A percentile compares a stretch with the other conserved stretches of the same genome.
Evolutionary conservation across 1,140 invertebrate species (phyloP).

Genomic region (Patella vulgata): DNA sequence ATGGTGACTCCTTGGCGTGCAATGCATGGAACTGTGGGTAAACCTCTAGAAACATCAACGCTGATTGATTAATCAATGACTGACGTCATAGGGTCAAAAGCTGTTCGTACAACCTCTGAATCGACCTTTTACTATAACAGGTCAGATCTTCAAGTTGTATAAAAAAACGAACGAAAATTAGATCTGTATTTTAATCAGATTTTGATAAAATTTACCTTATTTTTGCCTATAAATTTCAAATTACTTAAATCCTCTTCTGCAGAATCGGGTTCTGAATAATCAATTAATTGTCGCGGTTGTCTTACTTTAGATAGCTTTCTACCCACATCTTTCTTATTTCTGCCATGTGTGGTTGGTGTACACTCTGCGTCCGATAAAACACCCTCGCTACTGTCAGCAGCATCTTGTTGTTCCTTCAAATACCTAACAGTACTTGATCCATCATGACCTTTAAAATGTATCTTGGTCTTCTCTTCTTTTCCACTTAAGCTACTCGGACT

Average conservation of each 20-base stretch:
- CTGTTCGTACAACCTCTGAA: too few species aligned
- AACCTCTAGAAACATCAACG: too few species aligned
- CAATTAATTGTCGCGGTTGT: conserved; percentile 46
- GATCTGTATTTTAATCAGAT: too few species aligned
- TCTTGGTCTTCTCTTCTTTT: conserved; percentile 30
- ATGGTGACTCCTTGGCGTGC: too few species aligned
- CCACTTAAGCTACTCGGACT: conserved; percentile 46
- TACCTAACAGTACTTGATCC: conserved; percentile 49
- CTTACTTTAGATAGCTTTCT: conserved; percentile 55
- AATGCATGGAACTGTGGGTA: too few species aligned
- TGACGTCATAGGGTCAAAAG: too few species aligned
- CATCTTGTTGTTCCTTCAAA: conserved; percentile 39
- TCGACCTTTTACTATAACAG: too few species aligned
- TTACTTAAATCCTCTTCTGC: conserved; percentile 36
- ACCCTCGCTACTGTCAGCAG: conserved; percentile 41
- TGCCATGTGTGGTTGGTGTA: conserved; percentile 53
- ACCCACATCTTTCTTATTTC: conserved; percentile 27
- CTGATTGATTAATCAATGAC: too few species aligned
- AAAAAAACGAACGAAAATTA: too few species aligned
- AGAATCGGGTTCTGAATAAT: conserved; percentile 51
- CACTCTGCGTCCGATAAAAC: conserved; percentile 40
- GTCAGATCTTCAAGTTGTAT: too few species aligned
- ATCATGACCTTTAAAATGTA: conserved; percentile 38
- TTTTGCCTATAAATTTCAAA: too few species aligned
- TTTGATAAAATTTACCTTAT: too few species aligned